Evolutionary conservation across 2,888 invertebrate genomes (phyloP).

Genomic region (Ceriagrion tenellum): DNA sequence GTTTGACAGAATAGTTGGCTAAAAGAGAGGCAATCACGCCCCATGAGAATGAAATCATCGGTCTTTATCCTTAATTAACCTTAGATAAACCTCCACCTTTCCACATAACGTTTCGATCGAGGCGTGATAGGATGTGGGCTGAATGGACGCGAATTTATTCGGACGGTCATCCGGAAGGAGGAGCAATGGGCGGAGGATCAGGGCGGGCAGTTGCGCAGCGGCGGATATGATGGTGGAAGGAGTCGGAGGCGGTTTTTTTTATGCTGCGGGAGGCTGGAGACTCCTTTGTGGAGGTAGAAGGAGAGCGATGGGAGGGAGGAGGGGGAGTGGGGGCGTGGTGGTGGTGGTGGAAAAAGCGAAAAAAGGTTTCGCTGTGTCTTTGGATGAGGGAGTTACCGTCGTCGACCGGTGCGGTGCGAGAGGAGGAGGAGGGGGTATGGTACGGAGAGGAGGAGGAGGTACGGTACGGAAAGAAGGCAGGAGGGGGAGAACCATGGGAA

Average conservation of each 20-base stretch:
- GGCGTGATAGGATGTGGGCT: not conserved
- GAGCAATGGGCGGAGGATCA: not conserved
- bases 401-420: not conserved
- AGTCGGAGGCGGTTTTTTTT: conserved; percentile 2
- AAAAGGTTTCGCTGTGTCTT: conserved; percentile 9
- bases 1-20: too few species aligned
- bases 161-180: not conserved
- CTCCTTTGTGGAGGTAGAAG: not conserved
- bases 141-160: not conserved
- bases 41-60: too few species aligned
- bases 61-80: not conserved
- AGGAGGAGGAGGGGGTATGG: not conserved
- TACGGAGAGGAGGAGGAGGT: too few species aligned
- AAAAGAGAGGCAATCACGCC: too few species aligned
- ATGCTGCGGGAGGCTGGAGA: not conserved
- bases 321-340: not conserved
- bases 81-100: not conserved
- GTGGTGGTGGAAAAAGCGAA: not conserved
- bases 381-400: conserved; percentile 25
- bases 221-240: not conserved
- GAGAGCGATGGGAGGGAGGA: not conserved
- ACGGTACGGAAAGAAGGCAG: not conserved
- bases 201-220: not conserved
- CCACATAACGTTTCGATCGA: not conserved
- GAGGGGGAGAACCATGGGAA: not conserved